Conservation (phyloP, 2,797 vertebrate genomes). For the Leptoclinus maculatus region DNA sequence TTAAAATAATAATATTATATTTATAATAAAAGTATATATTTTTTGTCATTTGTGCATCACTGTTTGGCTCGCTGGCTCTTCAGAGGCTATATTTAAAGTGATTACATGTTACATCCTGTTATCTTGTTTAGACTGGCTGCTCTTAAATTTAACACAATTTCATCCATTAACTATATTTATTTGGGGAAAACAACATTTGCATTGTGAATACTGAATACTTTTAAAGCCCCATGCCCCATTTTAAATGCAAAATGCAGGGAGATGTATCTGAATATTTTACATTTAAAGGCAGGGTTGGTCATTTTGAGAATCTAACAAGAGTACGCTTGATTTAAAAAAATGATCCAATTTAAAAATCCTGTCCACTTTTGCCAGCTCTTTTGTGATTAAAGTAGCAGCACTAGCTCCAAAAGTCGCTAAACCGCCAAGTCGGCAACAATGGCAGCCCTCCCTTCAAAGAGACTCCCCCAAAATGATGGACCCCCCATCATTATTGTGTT, state of each 20-base stretch:
- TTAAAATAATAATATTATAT: neutral
- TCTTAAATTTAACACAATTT: neutral
- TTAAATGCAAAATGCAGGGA: neutral
- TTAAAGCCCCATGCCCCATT: neutral
- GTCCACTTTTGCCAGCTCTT: too few relatives aligned
- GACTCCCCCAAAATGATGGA: too few relatives aligned
- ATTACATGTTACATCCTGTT: neutral
- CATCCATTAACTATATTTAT: neutral
- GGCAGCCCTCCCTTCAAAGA: too few relatives aligned
- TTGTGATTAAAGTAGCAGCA: too few relatives aligned
- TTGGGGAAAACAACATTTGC: neutral
- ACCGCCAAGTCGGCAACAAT: too few relatives aligned
- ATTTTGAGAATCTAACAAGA: neutral
- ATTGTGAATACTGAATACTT: neutral
- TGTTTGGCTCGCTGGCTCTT: neutral
- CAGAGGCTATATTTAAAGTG: neutral
- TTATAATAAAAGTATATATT: too few relatives aligned
- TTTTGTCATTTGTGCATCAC: neutral
- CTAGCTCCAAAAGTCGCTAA: too few relatives aligned
- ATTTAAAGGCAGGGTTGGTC: neutral
- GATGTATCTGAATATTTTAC: neutral
- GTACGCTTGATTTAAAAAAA: neutral
- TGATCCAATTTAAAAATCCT: neutral
- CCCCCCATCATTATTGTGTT: neutral
- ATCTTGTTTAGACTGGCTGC: neutral